A percentile compares a stretch with the other conserved stretches of the same genome.
phyloP scores from a whole-genome alignment of 2,797 vertebrate species.

The Neostethus bicornis region DNA sequence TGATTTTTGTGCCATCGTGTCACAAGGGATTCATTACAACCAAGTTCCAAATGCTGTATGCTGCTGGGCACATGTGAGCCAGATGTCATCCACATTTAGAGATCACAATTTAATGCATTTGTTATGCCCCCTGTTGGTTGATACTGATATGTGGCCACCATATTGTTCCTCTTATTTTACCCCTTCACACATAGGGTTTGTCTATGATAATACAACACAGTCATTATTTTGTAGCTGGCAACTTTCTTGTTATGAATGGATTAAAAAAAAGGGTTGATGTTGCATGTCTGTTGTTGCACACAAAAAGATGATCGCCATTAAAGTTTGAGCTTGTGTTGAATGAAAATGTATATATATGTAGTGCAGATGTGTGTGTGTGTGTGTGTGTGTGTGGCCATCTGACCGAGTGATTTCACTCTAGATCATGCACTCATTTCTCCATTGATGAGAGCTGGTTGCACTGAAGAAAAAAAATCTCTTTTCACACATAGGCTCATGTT shows the following conservation, averaged over 20 bases:
- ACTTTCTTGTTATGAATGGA: conserved; percentile 4
- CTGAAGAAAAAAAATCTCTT: conserved; percentile 32
- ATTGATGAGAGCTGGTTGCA: conserved; percentile 38
- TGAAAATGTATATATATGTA: no score
- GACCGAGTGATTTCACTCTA: no score
- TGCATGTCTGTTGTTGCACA: no score
- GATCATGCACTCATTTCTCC: conserved; percentile 13
- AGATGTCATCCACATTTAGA: conserved; percentile 13
- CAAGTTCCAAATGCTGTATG: background rate
- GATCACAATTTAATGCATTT: conserved; percentile 23
- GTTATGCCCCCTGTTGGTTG: conserved; percentile 33
- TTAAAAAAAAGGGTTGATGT: conserved; percentile 4
- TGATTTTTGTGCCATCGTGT: conserved; percentile 8
- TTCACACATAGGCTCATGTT: background rate
- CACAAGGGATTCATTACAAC: conserved; percentile 30
- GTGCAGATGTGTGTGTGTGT: conserved; percentile 56
- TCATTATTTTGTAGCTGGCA: background rate
- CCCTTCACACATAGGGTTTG: background rate
- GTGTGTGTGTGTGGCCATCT: conserved; percentile 52
- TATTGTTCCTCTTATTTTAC: conserved; percentile 10
- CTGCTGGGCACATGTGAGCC: conserved; percentile 12
- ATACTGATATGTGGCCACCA: conserved; percentile 1
- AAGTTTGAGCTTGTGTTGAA: no score
- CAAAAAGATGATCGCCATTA: no score
- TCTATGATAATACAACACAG: background rate